Evolutionary conservation across 2,888 invertebrate species (phyloP).

Genomic region (Drosophila vallismaia): DNA sequence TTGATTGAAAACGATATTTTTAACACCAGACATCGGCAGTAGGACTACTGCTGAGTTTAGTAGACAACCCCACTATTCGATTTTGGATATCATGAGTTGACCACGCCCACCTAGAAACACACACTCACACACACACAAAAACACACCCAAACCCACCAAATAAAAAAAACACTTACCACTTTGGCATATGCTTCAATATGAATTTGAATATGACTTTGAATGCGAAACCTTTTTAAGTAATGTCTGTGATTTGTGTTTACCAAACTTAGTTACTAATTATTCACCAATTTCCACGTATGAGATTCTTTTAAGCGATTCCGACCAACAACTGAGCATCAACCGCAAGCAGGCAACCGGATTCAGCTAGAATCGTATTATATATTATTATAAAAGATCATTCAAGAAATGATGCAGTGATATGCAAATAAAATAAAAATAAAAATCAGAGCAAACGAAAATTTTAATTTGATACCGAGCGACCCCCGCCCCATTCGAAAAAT

Average conservation of each 20-base stretch:
- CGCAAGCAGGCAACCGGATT: conserved; percentile 20
- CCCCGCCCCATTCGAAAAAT: conserved; percentile 16
- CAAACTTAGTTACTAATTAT: conserved; percentile 34
- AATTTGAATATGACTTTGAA: conserved; percentile 53
- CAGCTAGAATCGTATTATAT: conserved; percentile 1
- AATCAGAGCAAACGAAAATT: conserved; percentile 10
- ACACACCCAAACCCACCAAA: conserved; percentile 25
- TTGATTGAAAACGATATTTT: conserved; percentile 53
- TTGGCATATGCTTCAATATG: conserved; percentile 65
- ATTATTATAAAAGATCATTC: neutral
- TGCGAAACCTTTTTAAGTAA: conserved; percentile 51
- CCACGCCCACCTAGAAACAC: conserved; percentile 19
- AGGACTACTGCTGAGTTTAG: conserved; percentile 6
- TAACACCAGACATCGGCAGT: conserved; percentile 19
- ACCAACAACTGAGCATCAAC: conserved; percentile 45
- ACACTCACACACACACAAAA: conserved; percentile 30
- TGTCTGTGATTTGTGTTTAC: conserved; percentile 54
- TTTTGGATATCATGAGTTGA: conserved; percentile 27
- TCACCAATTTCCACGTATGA: conserved; percentile 45
- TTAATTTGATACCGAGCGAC: conserved; percentile 27
- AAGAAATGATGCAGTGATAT: conserved; percentile 2
- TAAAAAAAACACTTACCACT: conserved; percentile 35
- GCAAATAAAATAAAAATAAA: conserved; percentile 3
- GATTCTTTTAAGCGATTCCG: conserved; percentile 49
- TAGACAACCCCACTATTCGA: conserved; percentile 19